Conservation (phyloP, 2,113 vertebrate genomes). For the Anser cygnoides region DNA sequence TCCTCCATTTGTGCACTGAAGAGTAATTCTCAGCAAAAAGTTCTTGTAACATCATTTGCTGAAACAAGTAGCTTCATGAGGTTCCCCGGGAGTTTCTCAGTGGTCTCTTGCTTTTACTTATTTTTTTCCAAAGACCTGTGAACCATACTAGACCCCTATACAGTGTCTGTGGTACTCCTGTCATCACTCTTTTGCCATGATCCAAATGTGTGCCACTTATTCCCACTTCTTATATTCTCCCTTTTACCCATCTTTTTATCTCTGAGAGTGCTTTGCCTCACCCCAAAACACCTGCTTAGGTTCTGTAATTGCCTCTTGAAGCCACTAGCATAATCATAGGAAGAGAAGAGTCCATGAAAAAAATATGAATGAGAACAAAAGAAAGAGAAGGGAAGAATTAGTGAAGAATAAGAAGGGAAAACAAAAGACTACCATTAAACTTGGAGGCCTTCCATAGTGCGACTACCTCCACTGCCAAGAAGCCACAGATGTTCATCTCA, state of each 20-base stretch:
- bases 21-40: neutral
- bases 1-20: neutral
- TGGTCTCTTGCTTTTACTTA: neutral
- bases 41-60: neutral
- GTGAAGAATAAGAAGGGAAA: neutral
- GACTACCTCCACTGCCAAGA: neutral
- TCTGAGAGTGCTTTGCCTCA: neutral
- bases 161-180: neutral
- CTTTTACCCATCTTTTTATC: neutral
- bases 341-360: neutral
- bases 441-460: neutral
- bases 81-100: neutral
- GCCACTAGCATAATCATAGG: neutral
- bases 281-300: neutral
- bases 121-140: neutral
- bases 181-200: neutral
- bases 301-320: neutral
- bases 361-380: neutral
- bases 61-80: neutral
- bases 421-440: neutral
- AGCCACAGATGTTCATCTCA: neutral
- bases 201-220: neutral
- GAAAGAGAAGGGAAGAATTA: neutral
- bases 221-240: neutral
- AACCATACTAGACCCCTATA: rapidly evolving